These are phyloP conservation scores for Mythimna albipuncta DNA, from an alignment of 2,888 invertebrate species.

Conservation along the genomic window DNA sequence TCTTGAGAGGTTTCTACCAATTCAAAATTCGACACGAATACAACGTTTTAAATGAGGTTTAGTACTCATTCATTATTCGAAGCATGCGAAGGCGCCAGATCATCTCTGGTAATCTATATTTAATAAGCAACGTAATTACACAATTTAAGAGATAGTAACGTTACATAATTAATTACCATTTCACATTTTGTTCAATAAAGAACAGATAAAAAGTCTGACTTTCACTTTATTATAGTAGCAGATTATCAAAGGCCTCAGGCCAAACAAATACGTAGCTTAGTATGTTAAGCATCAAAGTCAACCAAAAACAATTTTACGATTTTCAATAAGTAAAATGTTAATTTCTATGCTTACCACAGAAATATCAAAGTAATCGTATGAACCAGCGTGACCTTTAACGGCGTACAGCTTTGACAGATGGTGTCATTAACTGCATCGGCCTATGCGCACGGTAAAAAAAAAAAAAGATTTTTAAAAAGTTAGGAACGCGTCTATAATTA, in stretches of 20 bases:
- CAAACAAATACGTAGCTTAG: slow-evolving; percentile 24
- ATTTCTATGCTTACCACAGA: slow-evolving; percentile 43
- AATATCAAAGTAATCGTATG: slow-evolving; percentile 57
- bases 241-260: slow-evolving; percentile 60
- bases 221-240: slow-evolving; percentile 57
- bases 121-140: slow-evolving; percentile 51
- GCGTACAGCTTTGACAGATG: slow-evolving; percentile 72
- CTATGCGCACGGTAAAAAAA: slow-evolving; percentile 60
- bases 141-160: slow-evolving; percentile 44
- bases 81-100: slow-evolving; percentile 1
- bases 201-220: slow-evolving; percentile 58
- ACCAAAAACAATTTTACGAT: slow-evolving; percentile 17
- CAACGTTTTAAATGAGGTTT: not conserved
- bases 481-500: slow-evolving; percentile 73
- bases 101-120: slow-evolving; percentile 46
- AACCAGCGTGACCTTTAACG: slow-evolving; percentile 62
- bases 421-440: slow-evolving; percentile 70
- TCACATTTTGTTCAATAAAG: slow-evolving; percentile 56
- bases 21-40: not conserved
- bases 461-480: slow-evolving; percentile 62
- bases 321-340: slow-evolving; percentile 37
- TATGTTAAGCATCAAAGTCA: slow-evolving; percentile 1
- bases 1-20: not conserved
- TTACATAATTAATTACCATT: slow-evolving; percentile 57
- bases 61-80: slow-evolving; percentile 16